A percentile compares a stretch with the other conserved stretches of the same genome.
phyloP scores from a whole-genome alignment of 2,113 vertebrate genomes.

The Sakesphorus luctuosus region DNA sequence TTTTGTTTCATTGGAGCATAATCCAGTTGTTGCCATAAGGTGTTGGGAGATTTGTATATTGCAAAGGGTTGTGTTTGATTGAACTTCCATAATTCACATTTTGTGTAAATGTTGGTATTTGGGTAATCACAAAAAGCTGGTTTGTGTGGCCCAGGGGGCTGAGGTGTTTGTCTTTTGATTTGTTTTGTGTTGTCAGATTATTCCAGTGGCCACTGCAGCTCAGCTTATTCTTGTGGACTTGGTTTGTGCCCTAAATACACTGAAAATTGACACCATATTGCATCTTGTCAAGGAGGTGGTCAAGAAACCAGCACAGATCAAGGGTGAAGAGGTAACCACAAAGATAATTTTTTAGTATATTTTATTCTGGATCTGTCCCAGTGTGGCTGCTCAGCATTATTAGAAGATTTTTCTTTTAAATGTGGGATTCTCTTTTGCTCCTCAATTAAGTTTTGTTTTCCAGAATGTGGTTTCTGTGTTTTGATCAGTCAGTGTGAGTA shows the following conservation, averaged over 20 bases:
- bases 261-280: slow-evolving; percentile 86
- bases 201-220: slow-evolving; percentile 80
- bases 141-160: not conserved
- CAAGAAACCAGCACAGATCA: slow-evolving; percentile 91
- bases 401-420: not conserved
- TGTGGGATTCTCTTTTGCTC: not conserved
- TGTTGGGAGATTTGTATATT: not conserved
- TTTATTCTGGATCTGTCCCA: not conserved
- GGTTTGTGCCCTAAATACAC: slow-evolving; percentile 83
- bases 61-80: not conserved
- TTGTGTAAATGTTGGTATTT: not conserved
- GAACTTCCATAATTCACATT: not conserved
- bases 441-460: not conserved
- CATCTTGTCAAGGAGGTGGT: slow-evolving; percentile 93
- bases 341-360: not conserved
- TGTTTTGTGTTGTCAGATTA: slow-evolving; percentile 74
- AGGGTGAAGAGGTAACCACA: slow-evolving; percentile 86
- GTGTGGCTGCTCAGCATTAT: not conserved
- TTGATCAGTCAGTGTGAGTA: not conserved
- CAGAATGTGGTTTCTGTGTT: not conserved
- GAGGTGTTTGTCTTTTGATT: not conserved
- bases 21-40: not conserved
- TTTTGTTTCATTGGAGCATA: not conserved
- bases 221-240: slow-evolving; percentile 89
- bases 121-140: not conserved